phyloP scores from a whole-genome alignment of 30 jellyfish, hydroid and myxozoan genomes.

The Cassiopea xamachana region DNA sequence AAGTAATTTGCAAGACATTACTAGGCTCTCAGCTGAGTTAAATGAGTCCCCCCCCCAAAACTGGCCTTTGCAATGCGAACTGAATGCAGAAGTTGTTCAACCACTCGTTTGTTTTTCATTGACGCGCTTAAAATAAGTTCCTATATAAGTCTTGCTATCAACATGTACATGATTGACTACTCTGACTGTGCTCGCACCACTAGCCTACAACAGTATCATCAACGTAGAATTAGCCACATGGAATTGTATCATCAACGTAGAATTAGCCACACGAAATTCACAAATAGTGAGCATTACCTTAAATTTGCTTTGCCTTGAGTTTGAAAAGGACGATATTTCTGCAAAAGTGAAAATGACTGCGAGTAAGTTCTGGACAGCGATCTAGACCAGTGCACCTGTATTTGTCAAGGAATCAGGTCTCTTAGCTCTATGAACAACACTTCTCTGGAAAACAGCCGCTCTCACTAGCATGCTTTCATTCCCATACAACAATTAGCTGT shows the following conservation, averaged over 20 bases:
- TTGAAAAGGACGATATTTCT: neutral
- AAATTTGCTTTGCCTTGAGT: neutral
- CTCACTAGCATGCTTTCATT: slow-evolving; percentile 71
- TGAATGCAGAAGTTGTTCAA: too few species aligned
- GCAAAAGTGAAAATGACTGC: slow-evolving; percentile 2
- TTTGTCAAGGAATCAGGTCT: slow-evolving; percentile 49
- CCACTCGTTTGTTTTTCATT: too few species aligned
- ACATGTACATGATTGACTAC: neutral
- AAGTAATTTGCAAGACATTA: too few species aligned
- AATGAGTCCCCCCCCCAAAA: too few species aligned
- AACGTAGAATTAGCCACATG: neutral
- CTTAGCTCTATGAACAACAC: slow-evolving; percentile 18
- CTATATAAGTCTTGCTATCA: neutral
- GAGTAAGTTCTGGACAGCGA: slow-evolving; percentile 23
- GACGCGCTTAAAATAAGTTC: too few species aligned
- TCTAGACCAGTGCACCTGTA: slow-evolving; percentile 60
- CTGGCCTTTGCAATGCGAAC: too few species aligned
- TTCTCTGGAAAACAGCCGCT: slow-evolving; percentile 50
- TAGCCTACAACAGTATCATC: neutral
- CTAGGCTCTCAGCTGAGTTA: too few species aligned
- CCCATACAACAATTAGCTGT: slow-evolving; percentile 62
- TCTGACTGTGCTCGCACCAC: neutral
- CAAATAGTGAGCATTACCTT: too few species aligned
- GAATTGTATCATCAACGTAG: neutral
- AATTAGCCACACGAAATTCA: neutral